These are phyloP conservation scores for Tipula unca DNA, from an alignment of 2,888 invertebrate species.

Conservation along the genomic window DNA sequence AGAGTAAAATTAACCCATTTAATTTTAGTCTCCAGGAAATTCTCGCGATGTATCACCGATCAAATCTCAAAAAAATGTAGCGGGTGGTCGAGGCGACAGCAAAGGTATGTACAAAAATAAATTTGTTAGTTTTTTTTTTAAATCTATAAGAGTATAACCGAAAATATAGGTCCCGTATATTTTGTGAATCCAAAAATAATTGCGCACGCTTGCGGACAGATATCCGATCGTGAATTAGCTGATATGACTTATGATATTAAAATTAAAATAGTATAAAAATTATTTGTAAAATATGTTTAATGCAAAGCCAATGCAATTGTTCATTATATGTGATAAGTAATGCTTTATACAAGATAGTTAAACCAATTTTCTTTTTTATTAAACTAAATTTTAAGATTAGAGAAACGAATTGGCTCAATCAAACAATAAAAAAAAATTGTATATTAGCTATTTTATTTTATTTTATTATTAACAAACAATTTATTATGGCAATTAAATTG, in stretches of 20 bases:
- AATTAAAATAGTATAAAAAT: conserved; percentile 38
- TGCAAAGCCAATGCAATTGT: neutral
- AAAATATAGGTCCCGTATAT: conserved; percentile 33
- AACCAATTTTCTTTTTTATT: neutral
- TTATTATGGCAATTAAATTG: no score
- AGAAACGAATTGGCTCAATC: neutral
- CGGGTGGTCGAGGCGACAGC: conserved; percentile 28
- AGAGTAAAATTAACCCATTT: neutral
- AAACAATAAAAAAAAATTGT: neutral
- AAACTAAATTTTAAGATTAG: neutral
- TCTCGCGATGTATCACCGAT: conserved; percentile 25
- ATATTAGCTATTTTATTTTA: neutral
- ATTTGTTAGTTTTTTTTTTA: neutral
- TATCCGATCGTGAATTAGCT: conserved; percentile 35
- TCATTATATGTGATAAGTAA: neutral
- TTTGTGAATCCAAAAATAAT: conserved; percentile 37
- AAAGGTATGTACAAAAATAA: conserved; percentile 29
- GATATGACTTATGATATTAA: conserved; percentile 41
- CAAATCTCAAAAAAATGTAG: conserved; percentile 28
- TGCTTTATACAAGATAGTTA: neutral
- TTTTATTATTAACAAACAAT: no score
- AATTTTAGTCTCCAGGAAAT: conserved; percentile 25
- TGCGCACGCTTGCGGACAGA: conserved; percentile 39
- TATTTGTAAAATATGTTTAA: neutral
- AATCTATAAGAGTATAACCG: neutral